These are phyloP conservation scores for Hozukius guyotensis DNA, from an alignment of 2,797 vertebrate genomes.

Conservation along the genomic window DNA sequence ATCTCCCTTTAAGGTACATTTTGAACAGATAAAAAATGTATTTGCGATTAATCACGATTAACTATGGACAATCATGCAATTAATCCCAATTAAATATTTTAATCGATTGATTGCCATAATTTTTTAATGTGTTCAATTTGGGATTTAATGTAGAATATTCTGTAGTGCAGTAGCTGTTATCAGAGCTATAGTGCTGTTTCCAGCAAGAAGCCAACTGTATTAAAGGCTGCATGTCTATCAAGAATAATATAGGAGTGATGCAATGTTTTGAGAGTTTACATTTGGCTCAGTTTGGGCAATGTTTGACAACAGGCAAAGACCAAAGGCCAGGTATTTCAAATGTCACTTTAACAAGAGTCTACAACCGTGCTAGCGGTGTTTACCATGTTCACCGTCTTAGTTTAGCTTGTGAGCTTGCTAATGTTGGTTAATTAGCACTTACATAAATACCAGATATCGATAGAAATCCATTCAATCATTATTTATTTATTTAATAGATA, in stretches of 20 bases:
- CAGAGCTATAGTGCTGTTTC: background rate
- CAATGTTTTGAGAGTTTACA: background rate
- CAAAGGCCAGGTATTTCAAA: background rate
- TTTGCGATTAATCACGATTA: too few relatives aligned
- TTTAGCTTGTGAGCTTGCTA: background rate
- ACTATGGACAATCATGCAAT: too few relatives aligned
- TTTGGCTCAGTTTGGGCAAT: background rate
- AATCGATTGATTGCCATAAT: too few relatives aligned
- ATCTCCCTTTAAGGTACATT: too few relatives aligned
- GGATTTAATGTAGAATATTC: background rate
- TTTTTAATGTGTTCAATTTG: background rate
- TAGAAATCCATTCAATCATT: background rate
- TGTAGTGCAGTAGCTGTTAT: background rate
- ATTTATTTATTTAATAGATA: background rate
- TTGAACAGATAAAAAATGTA: too few relatives aligned
- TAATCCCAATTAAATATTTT: too few relatives aligned
- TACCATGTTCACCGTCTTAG: background rate
- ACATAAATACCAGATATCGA: background rate
- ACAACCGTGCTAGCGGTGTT: background rate
- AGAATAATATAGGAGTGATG: background rate
- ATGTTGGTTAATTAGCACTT: background rate
- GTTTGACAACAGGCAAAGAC: background rate
- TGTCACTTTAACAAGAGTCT: background rate
- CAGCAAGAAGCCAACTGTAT: background rate
- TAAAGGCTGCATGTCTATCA: background rate